A percentile compares a stretch with the other conserved stretches of the same genome.
phyloP scores from a whole-genome alignment of 2,797 vertebrate genomes.

The Melanotaenia boesemani region DNA sequence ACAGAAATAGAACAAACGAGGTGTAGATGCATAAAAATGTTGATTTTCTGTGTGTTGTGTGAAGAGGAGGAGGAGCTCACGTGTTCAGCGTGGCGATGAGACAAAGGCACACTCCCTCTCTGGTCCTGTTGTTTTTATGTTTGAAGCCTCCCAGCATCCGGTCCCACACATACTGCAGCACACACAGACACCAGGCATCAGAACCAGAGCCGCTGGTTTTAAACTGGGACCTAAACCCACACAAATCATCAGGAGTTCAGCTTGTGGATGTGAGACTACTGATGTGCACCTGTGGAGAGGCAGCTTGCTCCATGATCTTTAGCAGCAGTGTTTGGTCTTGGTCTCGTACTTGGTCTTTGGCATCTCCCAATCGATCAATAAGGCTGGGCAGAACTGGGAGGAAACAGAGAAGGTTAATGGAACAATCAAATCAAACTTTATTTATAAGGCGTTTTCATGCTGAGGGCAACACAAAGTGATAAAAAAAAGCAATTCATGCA shows the following conservation, averaged over 20 bases:
- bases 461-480: too few species aligned
- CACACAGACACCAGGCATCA: constrained; percentile 9
- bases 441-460: too few species aligned
- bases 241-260: too few species aligned
- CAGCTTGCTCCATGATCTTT: constrained; percentile 96
- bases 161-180: constrained; percentile 93
- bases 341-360: constrained; percentile 96
- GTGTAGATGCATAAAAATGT: too few species aligned
- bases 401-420: too few species aligned
- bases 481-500: too few species aligned
- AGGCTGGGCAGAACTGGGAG: constrained; percentile 93
- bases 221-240: not conserved
- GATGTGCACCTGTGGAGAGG: constrained; percentile 90
- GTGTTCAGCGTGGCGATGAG: constrained; percentile 93
- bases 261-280: too few species aligned
- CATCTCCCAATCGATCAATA: constrained; percentile 94
- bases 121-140: constrained; percentile 98
- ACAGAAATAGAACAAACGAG: too few species aligned
- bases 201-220: not conserved
- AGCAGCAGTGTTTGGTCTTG: constrained; percentile 95
- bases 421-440: too few species aligned
- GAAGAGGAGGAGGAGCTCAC: constrained; percentile 72
- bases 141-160: constrained; percentile 98
- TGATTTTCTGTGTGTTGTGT: too few species aligned
- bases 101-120: constrained; percentile 97